Percentiles rank a stretch among this genome's conserved stretches.
phyloP scores from a whole-genome alignment of 2,888 invertebrate species.

The Tigriopus californicus region DNA sequence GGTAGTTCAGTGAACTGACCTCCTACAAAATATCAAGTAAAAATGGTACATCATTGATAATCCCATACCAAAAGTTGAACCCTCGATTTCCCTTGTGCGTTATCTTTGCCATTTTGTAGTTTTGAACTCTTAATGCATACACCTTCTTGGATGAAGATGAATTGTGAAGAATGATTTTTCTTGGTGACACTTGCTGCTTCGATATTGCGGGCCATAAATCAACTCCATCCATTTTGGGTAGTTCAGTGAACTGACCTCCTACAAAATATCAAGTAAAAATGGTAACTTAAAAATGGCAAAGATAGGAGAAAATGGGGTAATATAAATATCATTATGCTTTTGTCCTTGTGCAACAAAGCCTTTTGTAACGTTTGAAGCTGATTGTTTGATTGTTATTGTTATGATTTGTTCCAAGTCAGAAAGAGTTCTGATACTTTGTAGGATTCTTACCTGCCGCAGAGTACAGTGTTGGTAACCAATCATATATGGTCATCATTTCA shows the following conservation, averaged over 20 bases:
- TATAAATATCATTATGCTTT: too few relatives aligned
- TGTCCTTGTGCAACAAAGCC: too few relatives aligned
- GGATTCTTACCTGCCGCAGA: constrained; percentile 43
- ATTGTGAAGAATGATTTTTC: constrained; percentile 56
- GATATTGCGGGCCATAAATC: constrained; percentile 55
- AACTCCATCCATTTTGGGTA: constrained; percentile 43
- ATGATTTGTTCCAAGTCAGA: too few relatives aligned
- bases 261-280: too few relatives aligned
- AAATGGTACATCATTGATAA: too few relatives aligned
- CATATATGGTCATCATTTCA: constrained; percentile 57
- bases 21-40: too few relatives aligned
- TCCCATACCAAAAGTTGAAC: too few relatives aligned
- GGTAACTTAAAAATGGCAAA: too few relatives aligned
- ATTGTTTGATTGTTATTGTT: too few relatives aligned
- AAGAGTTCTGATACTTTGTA: too few relatives aligned
- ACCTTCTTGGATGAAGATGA: constrained; percentile 48
- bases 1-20: constrained; percentile 23
- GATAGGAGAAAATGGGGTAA: too few relatives aligned
- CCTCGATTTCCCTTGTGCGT: constrained; percentile 15
- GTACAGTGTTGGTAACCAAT: constrained; percentile 74
- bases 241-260: constrained; percentile 22
- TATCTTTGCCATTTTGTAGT: constrained; percentile 62
- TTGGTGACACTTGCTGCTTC: constrained; percentile 37
- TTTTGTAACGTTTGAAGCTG: too few relatives aligned
- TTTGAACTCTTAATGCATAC: constrained; percentile 45